phyloP scores from a whole-genome alignment of 2,113 vertebrate genomes.

The Numenius arquata region DNA sequence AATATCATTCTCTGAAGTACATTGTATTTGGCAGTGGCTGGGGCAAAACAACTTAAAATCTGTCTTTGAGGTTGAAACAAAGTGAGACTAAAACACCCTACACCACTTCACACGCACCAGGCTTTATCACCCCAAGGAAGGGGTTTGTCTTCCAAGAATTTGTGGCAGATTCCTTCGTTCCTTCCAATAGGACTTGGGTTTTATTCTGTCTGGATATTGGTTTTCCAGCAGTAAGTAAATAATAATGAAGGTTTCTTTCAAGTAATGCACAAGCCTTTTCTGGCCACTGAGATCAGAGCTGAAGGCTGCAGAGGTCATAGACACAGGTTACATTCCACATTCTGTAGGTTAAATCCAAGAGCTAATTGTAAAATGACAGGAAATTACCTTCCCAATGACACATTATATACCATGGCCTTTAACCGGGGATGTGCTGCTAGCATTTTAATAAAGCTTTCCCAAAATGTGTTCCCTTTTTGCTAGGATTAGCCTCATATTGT shows the following conservation, averaged over 20 bases:
- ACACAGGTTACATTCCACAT: conserved; percentile 6
- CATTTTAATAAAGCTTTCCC: conserved; percentile 26
- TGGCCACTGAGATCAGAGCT: background rate
- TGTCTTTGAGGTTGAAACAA: conserved; percentile 2
- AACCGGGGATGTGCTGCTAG: conserved; percentile 6
- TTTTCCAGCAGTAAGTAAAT: background rate
- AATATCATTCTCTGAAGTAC: conserved; percentile 20
- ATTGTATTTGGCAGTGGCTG: conserved; percentile 11
- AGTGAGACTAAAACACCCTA: background rate
- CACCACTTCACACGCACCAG: background rate
- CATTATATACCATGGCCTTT: conserved; percentile 17
- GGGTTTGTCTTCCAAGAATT: background rate
- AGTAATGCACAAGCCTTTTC: background rate
- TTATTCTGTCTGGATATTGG: background rate
- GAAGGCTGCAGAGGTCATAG: background rate
- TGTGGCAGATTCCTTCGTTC: background rate
- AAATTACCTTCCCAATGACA: conserved; percentile 48
- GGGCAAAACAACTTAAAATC: conserved; percentile 29
- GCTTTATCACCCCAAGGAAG: background rate
- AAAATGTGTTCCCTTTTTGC: conserved; percentile 3
- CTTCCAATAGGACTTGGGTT: background rate
- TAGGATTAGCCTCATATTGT: background rate
- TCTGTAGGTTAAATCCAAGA: conserved; percentile 14
- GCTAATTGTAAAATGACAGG: conserved; percentile 48
- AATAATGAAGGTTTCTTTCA: conserved; percentile 27